These are phyloP conservation scores for Bolinopsis microptera DNA, from an alignment of 37 sponge, comb jelly and placozoan genomes.

Conservation along the genomic window DNA sequence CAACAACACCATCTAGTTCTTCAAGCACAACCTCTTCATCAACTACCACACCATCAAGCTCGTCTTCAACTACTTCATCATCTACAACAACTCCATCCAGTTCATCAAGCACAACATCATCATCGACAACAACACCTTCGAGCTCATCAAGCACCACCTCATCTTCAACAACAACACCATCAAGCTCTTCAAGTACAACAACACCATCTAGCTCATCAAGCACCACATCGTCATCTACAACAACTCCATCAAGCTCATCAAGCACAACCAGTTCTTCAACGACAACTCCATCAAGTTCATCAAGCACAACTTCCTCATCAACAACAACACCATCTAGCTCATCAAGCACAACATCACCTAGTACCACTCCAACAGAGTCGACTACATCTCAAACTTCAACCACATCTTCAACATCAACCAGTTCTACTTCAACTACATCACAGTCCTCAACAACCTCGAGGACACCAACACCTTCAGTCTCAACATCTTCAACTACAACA, in stretches of 20 bases:
- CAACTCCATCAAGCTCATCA: conserved; percentile 4
- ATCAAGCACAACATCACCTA: conserved; percentile 34
- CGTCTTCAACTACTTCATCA: not conserved
- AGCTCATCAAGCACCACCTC: conserved; percentile 3
- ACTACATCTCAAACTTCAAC: not conserved
- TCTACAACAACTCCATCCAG: not conserved
- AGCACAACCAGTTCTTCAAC: not conserved
- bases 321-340: not conserved
- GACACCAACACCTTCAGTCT: not conserved
- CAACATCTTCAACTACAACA: not conserved
- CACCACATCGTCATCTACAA: not conserved
- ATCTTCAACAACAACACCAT: not conserved
- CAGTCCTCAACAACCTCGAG: not conserved
- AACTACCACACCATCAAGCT: not conserved
- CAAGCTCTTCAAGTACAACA: conserved; percentile 1
- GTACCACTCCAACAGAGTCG: not conserved
- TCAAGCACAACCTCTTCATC: not conserved
- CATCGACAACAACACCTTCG: not conserved
- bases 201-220: conserved; percentile 14
- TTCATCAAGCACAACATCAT: not conserved
- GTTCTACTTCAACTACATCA: not conserved
- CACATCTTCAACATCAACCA: not conserved
- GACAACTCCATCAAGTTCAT: not conserved
- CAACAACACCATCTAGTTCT: not conserved
- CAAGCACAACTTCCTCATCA: not conserved